These are phyloP conservation scores for Drosophila peninsularis DNA, from an alignment of 2,888 invertebrate genomes.

Conservation along the genomic window DNA sequence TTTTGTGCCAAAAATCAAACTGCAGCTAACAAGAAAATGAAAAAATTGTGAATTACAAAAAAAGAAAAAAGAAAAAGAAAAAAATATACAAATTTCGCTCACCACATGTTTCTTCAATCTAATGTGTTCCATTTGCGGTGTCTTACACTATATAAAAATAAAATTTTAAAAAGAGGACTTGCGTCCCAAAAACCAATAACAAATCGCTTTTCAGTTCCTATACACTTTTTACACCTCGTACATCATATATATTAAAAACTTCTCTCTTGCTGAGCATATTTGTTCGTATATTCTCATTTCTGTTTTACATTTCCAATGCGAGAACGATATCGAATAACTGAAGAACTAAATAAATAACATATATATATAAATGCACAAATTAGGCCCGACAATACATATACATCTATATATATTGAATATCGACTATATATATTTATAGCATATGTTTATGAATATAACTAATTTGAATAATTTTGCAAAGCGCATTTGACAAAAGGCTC, in stretches of 20 bases:
- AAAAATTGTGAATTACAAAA: neutral
- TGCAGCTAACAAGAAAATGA: conserved; percentile 26
- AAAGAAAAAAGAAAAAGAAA: conserved; percentile 11
- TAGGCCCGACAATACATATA: conserved; percentile 5
- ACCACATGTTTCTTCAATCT: conserved; percentile 28
- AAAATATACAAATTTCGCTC: conserved; percentile 7
- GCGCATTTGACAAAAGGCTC: conserved; percentile 56
- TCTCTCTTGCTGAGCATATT: conserved; percentile 24
- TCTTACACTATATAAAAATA: conserved; percentile 21
- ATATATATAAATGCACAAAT: conserved; percentile 74
- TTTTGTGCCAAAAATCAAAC: conserved; percentile 45
- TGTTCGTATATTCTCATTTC: conserved; percentile 27
- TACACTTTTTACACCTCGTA: conserved; percentile 41
- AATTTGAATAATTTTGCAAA: conserved; percentile 7
- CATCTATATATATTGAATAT: neutral
- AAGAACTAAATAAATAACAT: conserved; percentile 6
- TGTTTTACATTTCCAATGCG: conserved; percentile 18
- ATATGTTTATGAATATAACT: conserved; percentile 6
- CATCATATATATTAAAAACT: conserved; percentile 23
- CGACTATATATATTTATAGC: conserved; percentile 10
- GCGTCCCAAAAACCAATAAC: conserved; percentile 39
- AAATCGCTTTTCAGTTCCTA: conserved; percentile 55
- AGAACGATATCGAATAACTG: conserved; percentile 7
- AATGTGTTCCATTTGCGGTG: conserved; percentile 69
- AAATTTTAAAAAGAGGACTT: neutral